These are phyloP conservation scores for Arge pagana DNA, from an alignment of 2,888 invertebrate species.

Conservation along the genomic window DNA sequence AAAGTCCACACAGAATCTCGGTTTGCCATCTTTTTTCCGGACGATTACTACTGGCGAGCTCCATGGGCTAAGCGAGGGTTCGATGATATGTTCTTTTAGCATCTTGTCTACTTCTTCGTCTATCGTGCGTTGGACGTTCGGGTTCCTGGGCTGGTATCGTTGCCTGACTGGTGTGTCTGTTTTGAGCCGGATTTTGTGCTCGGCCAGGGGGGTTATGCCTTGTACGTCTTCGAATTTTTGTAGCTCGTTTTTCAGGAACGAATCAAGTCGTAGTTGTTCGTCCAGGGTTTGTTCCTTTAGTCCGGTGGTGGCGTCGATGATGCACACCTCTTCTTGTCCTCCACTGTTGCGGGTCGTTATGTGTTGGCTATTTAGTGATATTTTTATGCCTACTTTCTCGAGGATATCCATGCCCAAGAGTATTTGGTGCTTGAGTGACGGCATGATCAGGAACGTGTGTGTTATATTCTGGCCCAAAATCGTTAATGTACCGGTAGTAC, in stretches of 20 bases:
- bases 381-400: neutral
- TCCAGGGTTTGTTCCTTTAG: neutral
- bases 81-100: slow-evolving; percentile 28
- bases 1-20: slow-evolving; percentile 27
- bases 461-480: neutral
- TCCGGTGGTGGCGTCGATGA: too few species aligned
- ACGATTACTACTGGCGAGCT: slow-evolving; percentile 26
- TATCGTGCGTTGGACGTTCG: slow-evolving; percentile 7
- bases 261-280: neutral
- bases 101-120: slow-evolving; percentile 13
- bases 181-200: neutral
- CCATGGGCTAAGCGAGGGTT: slow-evolving; percentile 30
- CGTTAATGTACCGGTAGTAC: neutral
- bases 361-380: too few species aligned
- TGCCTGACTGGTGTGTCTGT: neutral
- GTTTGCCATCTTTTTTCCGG: slow-evolving; percentile 22
- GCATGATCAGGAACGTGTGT: neutral
- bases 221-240: neutral
- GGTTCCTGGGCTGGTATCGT: slow-evolving; percentile 8
- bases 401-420: neutral
- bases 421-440: neutral
- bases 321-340: too few species aligned
- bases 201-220: slow-evolving; percentile 52
- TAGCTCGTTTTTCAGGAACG: neutral
- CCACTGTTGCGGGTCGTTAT: neutral